These are phyloP conservation scores for Leucozona laternaria DNA, from an alignment of 2,888 invertebrate genomes.

Conservation along the genomic window DNA sequence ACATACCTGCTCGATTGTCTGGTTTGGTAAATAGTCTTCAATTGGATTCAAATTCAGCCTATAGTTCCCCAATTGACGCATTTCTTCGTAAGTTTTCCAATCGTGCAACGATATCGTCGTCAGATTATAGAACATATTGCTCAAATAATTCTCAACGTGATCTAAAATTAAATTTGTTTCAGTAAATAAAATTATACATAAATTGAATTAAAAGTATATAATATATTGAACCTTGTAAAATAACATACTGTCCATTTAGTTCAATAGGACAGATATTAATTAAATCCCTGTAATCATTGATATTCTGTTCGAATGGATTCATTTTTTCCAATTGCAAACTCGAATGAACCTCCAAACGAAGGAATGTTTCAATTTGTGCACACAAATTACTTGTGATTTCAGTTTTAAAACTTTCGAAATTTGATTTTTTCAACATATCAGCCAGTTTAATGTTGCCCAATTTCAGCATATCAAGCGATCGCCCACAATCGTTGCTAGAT, in stretches of 20 bases:
- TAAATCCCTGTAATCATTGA: conserved; percentile 86
- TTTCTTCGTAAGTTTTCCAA: conserved; percentile 98
- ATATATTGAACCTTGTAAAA: conserved; percentile 85
- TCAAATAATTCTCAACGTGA: conserved; percentile 94
- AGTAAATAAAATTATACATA: background rate
- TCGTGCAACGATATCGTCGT: conserved; percentile 98
- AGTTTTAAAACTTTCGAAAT: conserved; percentile 83
- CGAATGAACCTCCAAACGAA: conserved; percentile 95
- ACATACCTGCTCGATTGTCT: conserved; percentile 96
- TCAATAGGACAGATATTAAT: conserved; percentile 86
- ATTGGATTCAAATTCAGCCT: conserved; percentile 92
- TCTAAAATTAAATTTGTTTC: conserved; percentile 79
- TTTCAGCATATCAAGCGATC: conserved; percentile 73
- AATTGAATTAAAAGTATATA: background rate
- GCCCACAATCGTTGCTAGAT: conserved; percentile 84
- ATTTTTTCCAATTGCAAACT: conserved; percentile 91
- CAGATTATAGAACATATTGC: conserved; percentile 97
- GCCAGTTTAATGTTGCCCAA: conserved; percentile 78
- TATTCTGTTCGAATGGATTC: conserved; percentile 87
- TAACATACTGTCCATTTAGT: conserved; percentile 86
- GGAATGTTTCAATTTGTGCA: conserved; percentile 95
- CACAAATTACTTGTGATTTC: conserved; percentile 89
- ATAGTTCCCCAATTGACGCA: conserved; percentile 95
- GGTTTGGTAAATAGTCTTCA: conserved; percentile 97
- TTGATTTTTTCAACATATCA: conserved; percentile 79